These are phyloP conservation scores for Choloepus hoffmanni DNA, from an alignment of 2,113 vertebrate species.

Conservation along the genomic window DNA sequence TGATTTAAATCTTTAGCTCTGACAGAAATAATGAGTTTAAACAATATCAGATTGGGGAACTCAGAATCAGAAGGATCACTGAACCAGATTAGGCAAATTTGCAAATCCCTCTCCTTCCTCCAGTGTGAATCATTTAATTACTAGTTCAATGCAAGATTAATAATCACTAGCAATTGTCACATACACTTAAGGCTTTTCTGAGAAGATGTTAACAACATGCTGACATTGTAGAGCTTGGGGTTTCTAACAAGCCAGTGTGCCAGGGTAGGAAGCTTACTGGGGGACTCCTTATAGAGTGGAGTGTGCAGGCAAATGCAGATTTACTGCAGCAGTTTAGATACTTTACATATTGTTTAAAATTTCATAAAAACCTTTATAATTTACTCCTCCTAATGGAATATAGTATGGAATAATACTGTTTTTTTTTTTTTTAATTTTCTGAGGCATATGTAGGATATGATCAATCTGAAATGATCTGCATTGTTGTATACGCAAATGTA, in stretches of 20 bases:
- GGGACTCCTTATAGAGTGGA: not conserved
- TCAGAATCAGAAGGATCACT: not conserved
- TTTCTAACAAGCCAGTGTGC: not conserved
- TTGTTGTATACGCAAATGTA: not conserved
- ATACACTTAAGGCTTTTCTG: conserved; percentile 35
- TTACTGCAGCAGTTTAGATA: not conserved
- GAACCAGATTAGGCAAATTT: not conserved
- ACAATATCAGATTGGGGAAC: not conserved
- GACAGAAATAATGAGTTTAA: conserved; percentile 22
- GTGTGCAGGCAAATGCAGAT: not conserved
- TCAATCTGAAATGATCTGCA: not conserved
- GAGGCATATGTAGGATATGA: not conserved
- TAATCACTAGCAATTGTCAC: conserved; percentile 55
- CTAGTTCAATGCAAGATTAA: conserved; percentile 52
- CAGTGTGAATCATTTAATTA: not conserved
- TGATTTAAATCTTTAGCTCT: conserved; percentile 39
- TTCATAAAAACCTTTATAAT: not conserved
- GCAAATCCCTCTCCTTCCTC: rapidly evolving
- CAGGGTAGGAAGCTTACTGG: too few relatives aligned
- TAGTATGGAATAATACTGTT: not conserved
- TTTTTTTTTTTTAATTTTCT: not conserved
- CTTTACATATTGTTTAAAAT: not conserved
- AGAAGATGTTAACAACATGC: not conserved
- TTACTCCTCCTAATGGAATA: conserved; percentile 7
- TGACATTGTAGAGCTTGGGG: not conserved